These are phyloP conservation scores for Cherax destructor DNA, from an alignment of 1,140 invertebrate species.

Conservation along the genomic window DNA sequence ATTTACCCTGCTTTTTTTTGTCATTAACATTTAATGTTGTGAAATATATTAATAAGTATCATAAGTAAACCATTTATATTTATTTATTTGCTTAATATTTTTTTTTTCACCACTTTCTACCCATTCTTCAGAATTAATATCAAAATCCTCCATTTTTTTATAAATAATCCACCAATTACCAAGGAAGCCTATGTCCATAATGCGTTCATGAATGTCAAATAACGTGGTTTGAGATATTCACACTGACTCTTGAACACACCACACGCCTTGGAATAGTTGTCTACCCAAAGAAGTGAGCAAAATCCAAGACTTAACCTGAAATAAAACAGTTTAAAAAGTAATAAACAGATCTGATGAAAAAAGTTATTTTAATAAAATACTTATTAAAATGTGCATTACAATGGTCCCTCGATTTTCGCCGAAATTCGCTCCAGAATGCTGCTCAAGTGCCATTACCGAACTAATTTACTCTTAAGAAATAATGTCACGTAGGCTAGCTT, in stretches of 20 bases:
- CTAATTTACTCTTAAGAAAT: too few species aligned
- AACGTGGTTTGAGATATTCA: constrained; percentile 74
- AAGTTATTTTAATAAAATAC: too few species aligned
- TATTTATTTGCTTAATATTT: neutral
- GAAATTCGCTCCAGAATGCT: too few species aligned
- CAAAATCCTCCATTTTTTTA: constrained; percentile 76
- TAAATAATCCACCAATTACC: constrained; percentile 75
- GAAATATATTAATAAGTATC: too few species aligned
- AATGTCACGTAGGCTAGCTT: too few species aligned
- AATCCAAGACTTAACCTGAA: constrained; percentile 73
- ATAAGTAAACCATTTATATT: too few species aligned
- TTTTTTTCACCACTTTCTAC: neutral
- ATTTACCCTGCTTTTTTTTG: too few species aligned
- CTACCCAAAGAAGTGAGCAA: constrained; percentile 75
- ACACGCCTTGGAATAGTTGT: constrained; percentile 73
- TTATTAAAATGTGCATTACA: too few species aligned
- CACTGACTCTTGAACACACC: constrained; percentile 75
- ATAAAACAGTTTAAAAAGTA: neutral
- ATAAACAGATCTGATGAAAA: neutral
- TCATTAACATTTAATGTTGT: too few species aligned
- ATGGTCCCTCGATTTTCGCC: too few species aligned
- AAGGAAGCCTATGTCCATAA: constrained; percentile 76
- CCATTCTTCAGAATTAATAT: constrained; percentile 77
- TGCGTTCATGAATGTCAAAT: constrained; percentile 72
- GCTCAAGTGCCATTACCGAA: too few species aligned